Evolutionary conservation across 2,888 invertebrate species (phyloP), one percentile per base, ranked within the genome.

Genomic region (Himalopsyche anomala): DNA sequence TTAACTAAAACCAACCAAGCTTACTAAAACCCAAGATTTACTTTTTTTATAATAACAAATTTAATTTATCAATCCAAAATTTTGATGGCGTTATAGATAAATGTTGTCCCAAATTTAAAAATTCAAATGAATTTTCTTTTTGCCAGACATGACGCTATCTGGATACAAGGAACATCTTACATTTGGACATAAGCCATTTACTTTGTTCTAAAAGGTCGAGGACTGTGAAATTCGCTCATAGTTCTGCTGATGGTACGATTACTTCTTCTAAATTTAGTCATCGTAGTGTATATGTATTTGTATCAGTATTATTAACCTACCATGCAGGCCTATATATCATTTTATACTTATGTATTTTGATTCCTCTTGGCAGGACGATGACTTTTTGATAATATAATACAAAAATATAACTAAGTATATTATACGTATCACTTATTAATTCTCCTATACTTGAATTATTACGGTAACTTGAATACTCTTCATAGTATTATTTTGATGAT

Each of bases 201-300:
- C 74, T 74, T 74, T 74, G 74, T 74, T 74, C 74, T 74, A 38
- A 74, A 74, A 74, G 74, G 74, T 74, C 74, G 74, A 74, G 36
- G 74, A 74, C 74, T 74, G 51, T 51, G 74, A 74, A 74, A 28
- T 36, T 36, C 38, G 36, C 74, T 74, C 36, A 74, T 36, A 36
- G 28, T 3, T 28, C 11, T 74, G 2, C 36, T 36, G 74, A 74
- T 74, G 28, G n/a, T 38, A 38, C 74, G 74, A 74, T 74, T 38
- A 36, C 74, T 74, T 74, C 11, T 74, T 74, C 74, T 74, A 74
- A 74, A 74, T 74, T 36, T 74, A 74, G 4, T 74, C 38, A 4
- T 28, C 28, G 28, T 28, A 62, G 17, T 38, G 19, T 38, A 36
- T 38, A 74, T 8, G 3, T 15, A 38, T 36, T 2, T 36, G 74